Evolutionary conservation across 2,888 invertebrate species (phyloP).

Genomic region (Drosophila mimica): DNA sequence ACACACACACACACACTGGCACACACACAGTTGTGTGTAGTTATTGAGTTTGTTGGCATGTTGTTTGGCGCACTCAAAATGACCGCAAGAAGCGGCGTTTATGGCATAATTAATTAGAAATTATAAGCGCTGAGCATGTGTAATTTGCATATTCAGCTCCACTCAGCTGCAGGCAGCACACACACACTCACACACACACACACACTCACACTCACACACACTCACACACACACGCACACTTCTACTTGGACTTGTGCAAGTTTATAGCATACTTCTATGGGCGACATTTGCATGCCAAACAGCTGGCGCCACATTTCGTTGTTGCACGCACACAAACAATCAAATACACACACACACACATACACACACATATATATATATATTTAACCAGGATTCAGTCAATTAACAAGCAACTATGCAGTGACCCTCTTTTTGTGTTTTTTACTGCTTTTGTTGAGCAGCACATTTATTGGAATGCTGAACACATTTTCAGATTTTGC

Average conservation of each 20-base stretch:
- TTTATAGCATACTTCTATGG: slow-evolving; percentile 34
- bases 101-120: slow-evolving; percentile 83
- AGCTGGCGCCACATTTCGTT: slow-evolving; percentile 46
- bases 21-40: slow-evolving; percentile 3
- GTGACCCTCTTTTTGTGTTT: neutral
- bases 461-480: neutral
- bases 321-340: slow-evolving; percentile 24
- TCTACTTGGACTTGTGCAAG: neutral
- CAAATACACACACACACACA: neutral
- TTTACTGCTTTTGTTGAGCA: neutral
- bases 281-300: slow-evolving; percentile 47
- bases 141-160: slow-evolving; percentile 62
- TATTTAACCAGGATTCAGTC: slow-evolving; percentile 15
- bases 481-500: neutral
- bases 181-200: slow-evolving; percentile 15
- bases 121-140: slow-evolving; percentile 73
- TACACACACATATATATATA: neutral
- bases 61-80: slow-evolving; percentile 29
- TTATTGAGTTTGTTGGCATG: slow-evolving; percentile 29
- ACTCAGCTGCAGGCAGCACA: slow-evolving; percentile 21
- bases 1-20: neutral
- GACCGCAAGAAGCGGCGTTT: slow-evolving; percentile 66
- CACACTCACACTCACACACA: neutral
- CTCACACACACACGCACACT: neutral
- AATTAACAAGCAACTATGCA: slow-evolving; percentile 39